Base-by-base conservation (phyloP, 2,888 invertebrate genomes). In the Pyralis farinalis region DNA sequence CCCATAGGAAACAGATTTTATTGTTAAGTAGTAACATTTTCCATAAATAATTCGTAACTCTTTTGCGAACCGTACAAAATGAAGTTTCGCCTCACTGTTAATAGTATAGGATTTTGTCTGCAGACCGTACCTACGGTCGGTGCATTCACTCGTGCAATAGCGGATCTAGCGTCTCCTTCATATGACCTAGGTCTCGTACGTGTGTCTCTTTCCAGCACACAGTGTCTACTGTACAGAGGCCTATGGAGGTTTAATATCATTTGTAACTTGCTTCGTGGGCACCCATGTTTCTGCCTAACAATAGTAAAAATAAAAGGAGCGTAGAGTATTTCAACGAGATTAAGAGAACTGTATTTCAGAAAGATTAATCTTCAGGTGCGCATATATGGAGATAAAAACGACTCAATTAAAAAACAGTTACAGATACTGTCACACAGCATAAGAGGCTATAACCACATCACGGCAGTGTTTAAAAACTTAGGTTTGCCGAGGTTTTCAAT, bases 61-160 rank as follows among this genome's bases (percentile, higher is more conserved):
- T 42, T 40, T 35, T 51, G 39, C 16, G n/a, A 28, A 43, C 38
- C 22, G 33, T 44, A 45, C 40, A 38, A 40, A 34, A 40, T 37
- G 29, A 43, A 43, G 35, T 43, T 41, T 42, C 40, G 36, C 43
- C 34, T 42, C 37, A 41, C 29, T 46, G 44, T 50, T 44, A 44
- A 46, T 43, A 45, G 38, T 44, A 49, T 33, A 44, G 3, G 37
- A 39, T 46, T 55, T 54, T 48, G 38, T 58, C 42, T 75, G 68
- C 65, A 45, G 54, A 66, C 76, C 44, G 48, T 81, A 72, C 63
- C 47, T 53, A 37, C 74, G 56, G 51, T 51, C 66, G 61, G 71
- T 78, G 82, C 82, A 84, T 71, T 78, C 72, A 70, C 65, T 71
- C 66, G 71, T 75, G 72, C 76, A 77, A 68, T 66, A 63, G 68